Percentiles rank a stretch among this genome's conserved stretches.
phyloP scores from a whole-genome alignment of 2,797 vertebrate genomes.

The Hybognathus amarus region DNA sequence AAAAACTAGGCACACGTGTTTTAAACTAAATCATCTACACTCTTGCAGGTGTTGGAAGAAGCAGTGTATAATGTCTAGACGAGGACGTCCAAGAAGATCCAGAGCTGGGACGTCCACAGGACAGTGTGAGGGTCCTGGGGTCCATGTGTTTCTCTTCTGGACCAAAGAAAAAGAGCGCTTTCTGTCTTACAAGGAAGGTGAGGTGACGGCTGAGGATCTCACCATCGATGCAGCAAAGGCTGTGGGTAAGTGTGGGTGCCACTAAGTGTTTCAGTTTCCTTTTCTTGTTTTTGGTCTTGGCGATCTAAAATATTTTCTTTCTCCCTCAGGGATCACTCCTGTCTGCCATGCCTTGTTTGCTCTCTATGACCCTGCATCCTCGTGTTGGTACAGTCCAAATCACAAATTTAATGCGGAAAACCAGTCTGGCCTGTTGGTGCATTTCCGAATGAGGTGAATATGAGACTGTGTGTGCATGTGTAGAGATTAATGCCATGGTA shows the following conservation, averaged over 20 bases:
- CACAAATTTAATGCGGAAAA: slow-evolving; percentile 77
- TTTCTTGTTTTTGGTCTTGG: neutral
- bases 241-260: slow-evolving; percentile 75
- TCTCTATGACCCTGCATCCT: slow-evolving; percentile 78
- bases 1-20: neutral
- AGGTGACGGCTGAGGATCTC: slow-evolving; percentile 83
- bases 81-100: slow-evolving; percentile 62
- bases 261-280: neutral
- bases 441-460: slow-evolving; percentile 91
- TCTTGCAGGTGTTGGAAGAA: slow-evolving; percentile 65
- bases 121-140: slow-evolving; percentile 61
- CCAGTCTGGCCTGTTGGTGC: slow-evolving; percentile 70
- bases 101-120: slow-evolving; percentile 45
- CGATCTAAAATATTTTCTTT: slow-evolving; percentile 4
- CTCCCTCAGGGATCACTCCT: slow-evolving; percentile 83
- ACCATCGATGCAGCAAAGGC: slow-evolving; percentile 82
- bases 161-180: slow-evolving; percentile 76
- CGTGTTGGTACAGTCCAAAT: slow-evolving; percentile 89
- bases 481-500: neutral
- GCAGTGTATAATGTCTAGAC: slow-evolving; percentile 74
- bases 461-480: neutral
- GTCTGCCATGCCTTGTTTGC: slow-evolving; percentile 87
- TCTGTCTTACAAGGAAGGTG: slow-evolving; percentile 70
- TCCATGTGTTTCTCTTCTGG: slow-evolving; percentile 86
- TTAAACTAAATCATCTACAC: neutral